Conservation (phyloP, 2,113 vertebrate species). For the Bos taurus region ARS-UCD2.0 NC_037339.1:57005001-57005500, state of each 20-base stretch:
- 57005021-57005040: not conserved
- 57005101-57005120: not conserved
- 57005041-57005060: not conserved
- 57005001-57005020: not conserved
- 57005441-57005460: not conserved
- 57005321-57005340: not conserved
- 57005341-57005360: not conserved
- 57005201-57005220: not conserved
- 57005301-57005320: not conserved
- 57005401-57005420: not conserved
- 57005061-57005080: not conserved
- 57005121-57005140: not conserved
- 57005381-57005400: not conserved
- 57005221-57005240: not conserved
- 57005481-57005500: not conserved
- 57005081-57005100: not conserved
- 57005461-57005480: not conserved
- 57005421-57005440: not conserved
- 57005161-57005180: not conserved
- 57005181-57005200: not conserved
- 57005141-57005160: not conserved
- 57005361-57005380: not conserved
- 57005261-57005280: conserved; percentile 6
- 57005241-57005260: not conserved
- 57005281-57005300: conserved; percentile 3